phyloP scores from a whole-genome alignment of 2,888 invertebrate genomes.

The Sclerodermus sp. region DNA sequence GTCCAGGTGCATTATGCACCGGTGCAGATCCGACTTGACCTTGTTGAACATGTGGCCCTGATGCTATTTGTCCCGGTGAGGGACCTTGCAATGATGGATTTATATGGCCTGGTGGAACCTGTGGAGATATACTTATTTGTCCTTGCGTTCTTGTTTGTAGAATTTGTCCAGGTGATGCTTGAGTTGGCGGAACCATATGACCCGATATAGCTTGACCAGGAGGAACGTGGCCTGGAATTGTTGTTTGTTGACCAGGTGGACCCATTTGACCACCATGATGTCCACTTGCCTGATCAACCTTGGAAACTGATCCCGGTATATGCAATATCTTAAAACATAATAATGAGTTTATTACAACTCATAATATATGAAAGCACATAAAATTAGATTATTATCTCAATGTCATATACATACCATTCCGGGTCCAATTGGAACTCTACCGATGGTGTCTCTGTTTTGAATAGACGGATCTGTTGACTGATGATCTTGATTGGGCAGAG shows the following conservation, averaged over 20 bases:
- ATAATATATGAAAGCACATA: neutral
- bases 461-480: constrained; percentile 28
- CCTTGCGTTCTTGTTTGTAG: constrained; percentile 25
- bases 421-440: constrained; percentile 35
- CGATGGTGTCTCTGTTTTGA: constrained; percentile 42
- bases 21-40: constrained; percentile 13
- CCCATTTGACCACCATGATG: constrained; percentile 25
- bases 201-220: constrained; percentile 18
- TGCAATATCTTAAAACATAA: constrained; percentile 32
- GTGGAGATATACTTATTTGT: constrained; percentile 28
- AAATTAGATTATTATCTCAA: neutral
- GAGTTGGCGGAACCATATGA: constrained; percentile 37
- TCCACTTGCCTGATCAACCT: constrained; percentile 37
- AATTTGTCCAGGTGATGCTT: constrained; percentile 45
- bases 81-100: constrained; percentile 29
- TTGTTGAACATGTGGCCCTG: constrained; percentile 10
- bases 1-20: constrained; percentile 8
- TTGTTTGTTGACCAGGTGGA: constrained; percentile 18
- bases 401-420: constrained; percentile 39
- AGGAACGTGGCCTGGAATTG: constrained; percentile 23
- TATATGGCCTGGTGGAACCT: constrained; percentile 29
- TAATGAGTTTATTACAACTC: neutral
- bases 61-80: constrained; percentile 4
- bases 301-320: constrained; percentile 28
- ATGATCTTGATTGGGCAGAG: constrained; percentile 35